A percentile compares a stretch with the other conserved stretches of the same genome.
Evolutionary conservation across 2,797 vertebrate genomes (phyloP).

Genomic region (Betta splendens): DNA sequence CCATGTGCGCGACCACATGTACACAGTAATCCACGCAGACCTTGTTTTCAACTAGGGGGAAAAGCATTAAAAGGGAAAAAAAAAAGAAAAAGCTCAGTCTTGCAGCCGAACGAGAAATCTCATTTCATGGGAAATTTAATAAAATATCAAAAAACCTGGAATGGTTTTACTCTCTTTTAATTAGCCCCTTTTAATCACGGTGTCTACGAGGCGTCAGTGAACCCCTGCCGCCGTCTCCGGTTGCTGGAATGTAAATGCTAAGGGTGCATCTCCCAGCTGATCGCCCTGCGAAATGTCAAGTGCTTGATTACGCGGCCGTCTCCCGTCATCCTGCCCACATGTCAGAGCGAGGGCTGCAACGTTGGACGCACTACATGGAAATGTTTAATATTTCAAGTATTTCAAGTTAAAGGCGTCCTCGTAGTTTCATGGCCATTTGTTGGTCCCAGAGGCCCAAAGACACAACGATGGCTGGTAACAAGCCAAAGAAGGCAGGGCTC

Average conservation of each 20-base stretch:
- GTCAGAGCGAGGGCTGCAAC: neutral
- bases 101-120: constrained; percentile 63
- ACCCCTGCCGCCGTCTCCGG: constrained; percentile 35
- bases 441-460: no score
- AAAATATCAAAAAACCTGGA: constrained; percentile 25
- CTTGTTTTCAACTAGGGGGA: constrained; percentile 14
- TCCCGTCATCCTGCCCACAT: constrained; percentile 38
- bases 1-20: constrained; percentile 8
- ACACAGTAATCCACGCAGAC: constrained; percentile 20
- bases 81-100: constrained; percentile 18
- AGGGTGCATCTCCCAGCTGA: constrained; percentile 48
- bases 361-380: constrained; percentile 23
- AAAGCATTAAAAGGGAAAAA: constrained; percentile 20
- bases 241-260: constrained; percentile 48
- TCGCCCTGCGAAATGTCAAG: constrained; percentile 62
- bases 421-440: no score
- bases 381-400: constrained; percentile 26
- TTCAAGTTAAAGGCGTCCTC: no score
- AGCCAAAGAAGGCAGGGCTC: no score
- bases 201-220: constrained; percentile 35
- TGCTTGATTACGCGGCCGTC: constrained; percentile 46
- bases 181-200: constrained; percentile 74
- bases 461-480: no score
- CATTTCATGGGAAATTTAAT: constrained; percentile 76
- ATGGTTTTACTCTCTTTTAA: constrained; percentile 66